Evolutionary conservation across 1,140 invertebrate species (phyloP).

Genomic region (Archegozetes longisetosus): DNA sequence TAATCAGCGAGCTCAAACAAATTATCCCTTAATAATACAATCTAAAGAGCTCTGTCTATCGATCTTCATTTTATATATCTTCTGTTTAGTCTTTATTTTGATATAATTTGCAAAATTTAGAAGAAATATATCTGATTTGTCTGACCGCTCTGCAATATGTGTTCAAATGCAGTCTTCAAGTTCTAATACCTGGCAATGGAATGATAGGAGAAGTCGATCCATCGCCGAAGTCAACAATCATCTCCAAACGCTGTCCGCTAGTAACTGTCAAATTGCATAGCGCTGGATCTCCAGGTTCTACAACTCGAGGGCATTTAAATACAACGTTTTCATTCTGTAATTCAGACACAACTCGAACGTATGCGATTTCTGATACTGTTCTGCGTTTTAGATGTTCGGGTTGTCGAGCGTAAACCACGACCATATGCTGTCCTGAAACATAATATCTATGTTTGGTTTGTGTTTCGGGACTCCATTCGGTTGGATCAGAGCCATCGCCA

Average conservation of each 20-base stretch:
- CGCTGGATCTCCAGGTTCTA: constrained; percentile 20
- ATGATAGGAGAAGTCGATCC: constrained; percentile 13
- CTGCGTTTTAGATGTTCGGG: neutral
- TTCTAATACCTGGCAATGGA: constrained; percentile 19
- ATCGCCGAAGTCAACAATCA: constrained; percentile 20
- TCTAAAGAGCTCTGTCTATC: too few relatives aligned
- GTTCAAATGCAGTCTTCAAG: neutral
- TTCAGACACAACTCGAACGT: constrained; percentile 16
- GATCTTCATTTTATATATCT: neutral
- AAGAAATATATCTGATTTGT: neutral
- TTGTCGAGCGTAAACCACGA: constrained; percentile 3
- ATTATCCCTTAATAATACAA: too few relatives aligned
- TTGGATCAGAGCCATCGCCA: constrained; percentile 7
- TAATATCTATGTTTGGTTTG: neutral
- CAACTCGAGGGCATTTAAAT: constrained; percentile 20
- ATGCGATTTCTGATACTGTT: constrained; percentile 13
- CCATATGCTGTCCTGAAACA: neutral
- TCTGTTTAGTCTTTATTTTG: neutral
- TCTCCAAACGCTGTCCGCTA: constrained; percentile 18
- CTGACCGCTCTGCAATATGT: neutral
- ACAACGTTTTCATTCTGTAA: constrained; percentile 17
- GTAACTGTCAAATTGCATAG: constrained; percentile 19
- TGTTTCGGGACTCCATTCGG: constrained; percentile 8
- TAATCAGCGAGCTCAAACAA: too few relatives aligned
- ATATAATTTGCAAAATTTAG: neutral